Conservation (phyloP, 2,888 invertebrate species). For the Hybos culiciformis region DNA sequence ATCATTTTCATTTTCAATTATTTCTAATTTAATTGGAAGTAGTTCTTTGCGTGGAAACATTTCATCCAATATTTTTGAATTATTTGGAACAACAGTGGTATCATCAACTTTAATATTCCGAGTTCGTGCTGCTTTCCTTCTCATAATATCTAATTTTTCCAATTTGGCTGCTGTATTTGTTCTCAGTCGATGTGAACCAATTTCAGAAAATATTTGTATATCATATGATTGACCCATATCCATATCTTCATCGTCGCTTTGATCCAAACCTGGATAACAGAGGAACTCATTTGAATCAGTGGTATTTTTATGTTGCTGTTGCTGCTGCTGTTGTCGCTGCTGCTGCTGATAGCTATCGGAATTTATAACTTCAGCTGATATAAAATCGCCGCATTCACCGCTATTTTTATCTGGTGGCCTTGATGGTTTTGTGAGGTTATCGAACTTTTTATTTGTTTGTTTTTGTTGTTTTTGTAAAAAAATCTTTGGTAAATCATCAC, state of each 20-base stretch:
- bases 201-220: slow-evolving; percentile 55
- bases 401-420: neutral
- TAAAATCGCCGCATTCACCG: neutral
- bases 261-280: slow-evolving; percentile 63
- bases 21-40: slow-evolving; percentile 17
- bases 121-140: slow-evolving; percentile 63
- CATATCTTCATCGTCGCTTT: slow-evolving; percentile 65
- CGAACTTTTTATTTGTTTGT: slow-evolving; percentile 2
- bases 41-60: neutral
- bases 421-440: slow-evolving; percentile 12
- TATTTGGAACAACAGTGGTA: slow-evolving; percentile 38
- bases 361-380: no score
- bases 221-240: slow-evolving; percentile 59
- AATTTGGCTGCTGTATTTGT: slow-evolving; percentile 80
- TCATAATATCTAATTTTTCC: slow-evolving; percentile 78
- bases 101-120: slow-evolving; percentile 55
- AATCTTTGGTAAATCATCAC: slow-evolving; percentile 60
- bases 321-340: slow-evolving; percentile 19
- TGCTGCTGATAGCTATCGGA: no score
- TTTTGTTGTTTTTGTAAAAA: slow-evolving; percentile 34
- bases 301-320: slow-evolving; percentile 17
- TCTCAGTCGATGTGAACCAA: slow-evolving; percentile 51
- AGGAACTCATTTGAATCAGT: slow-evolving; percentile 33
- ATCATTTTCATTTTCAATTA: neutral
- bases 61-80: slow-evolving; percentile 36